A percentile compares a stretch with the other conserved stretches of the same genome.
Conservation (phyloP, 2,113 vertebrate species). For the Alligator mississippiensis region DNA sequence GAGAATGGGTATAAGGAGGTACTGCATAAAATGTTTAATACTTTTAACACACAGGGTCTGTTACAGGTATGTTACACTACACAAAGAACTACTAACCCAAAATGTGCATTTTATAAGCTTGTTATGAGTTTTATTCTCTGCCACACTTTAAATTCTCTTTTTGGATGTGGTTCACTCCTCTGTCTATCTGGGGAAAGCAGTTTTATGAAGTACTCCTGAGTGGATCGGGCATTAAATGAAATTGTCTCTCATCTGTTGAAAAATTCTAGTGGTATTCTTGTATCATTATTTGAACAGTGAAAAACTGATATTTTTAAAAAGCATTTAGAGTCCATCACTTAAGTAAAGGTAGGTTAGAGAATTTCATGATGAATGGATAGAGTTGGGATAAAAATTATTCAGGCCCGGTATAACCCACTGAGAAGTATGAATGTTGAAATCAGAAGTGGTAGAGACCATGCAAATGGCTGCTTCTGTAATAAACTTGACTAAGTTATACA, state of each 20-base stretch:
- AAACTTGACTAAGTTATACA: accelerated
- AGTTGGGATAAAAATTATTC: not conserved
- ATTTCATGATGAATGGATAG: not conserved
- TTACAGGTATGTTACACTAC: not conserved
- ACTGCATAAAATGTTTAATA: too few relatives aligned
- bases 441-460: not conserved
- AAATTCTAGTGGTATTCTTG: not conserved
- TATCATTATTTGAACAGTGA: not conserved
- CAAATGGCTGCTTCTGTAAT: not conserved
- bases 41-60: not conserved
- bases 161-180: not conserved
- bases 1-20: too few relatives aligned
- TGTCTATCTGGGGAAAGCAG: not conserved
- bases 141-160: not conserved
- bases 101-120: not conserved
- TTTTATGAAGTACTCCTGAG: not conserved
- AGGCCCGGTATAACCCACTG: not conserved
- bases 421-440: not conserved
- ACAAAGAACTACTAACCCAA: not conserved
- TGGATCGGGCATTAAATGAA: not conserved
- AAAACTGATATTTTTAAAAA: not conserved
- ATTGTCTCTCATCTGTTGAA: not conserved
- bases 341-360: not conserved
- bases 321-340: not conserved
- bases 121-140: not conserved